These are phyloP conservation scores for Burhinus oedicnemus DNA, from an alignment of 2,113 vertebrate species.

Conservation along the genomic window DNA sequence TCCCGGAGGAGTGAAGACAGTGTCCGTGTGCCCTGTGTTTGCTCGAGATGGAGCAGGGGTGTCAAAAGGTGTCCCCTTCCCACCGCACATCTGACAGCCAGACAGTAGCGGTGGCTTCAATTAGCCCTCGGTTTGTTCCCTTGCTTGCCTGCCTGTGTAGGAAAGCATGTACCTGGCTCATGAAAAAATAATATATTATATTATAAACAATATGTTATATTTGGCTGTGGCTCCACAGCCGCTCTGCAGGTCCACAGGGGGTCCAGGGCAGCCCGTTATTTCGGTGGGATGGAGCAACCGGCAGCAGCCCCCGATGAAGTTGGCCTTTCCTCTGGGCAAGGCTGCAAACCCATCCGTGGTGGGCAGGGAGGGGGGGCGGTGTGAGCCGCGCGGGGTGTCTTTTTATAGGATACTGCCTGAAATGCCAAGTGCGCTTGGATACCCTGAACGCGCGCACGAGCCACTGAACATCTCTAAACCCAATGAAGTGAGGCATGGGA, in stretches of 20 bases:
- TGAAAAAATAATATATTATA: not conserved
- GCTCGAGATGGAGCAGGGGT: not conserved
- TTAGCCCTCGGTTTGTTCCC: not conserved
- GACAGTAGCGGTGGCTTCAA: not conserved
- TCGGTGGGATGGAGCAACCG: not conserved
- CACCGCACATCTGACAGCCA: accelerated
- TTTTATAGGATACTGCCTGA: not conserved
- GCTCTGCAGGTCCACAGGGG: not conserved
- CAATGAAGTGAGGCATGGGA: not conserved
- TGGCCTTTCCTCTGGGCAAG: not conserved
- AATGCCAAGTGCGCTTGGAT: not conserved
- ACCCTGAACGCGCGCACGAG: not conserved
- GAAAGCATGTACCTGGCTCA: not conserved
- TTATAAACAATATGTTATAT: accelerated
- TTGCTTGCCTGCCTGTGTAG: not conserved
- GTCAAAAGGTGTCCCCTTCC: not conserved
- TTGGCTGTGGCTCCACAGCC: not conserved
- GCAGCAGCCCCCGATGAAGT: not conserved
- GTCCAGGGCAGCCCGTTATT: not conserved
- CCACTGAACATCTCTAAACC: not conserved
- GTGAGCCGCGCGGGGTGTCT: not conserved
- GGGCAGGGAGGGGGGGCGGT: not conserved
- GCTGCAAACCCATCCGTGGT: accelerated
- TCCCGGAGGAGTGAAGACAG: not conserved
- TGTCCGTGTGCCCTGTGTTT: accelerated